phyloP scores from a whole-genome alignment of 1,140 invertebrate species.

The Caenorhabditis latens region DNA sequence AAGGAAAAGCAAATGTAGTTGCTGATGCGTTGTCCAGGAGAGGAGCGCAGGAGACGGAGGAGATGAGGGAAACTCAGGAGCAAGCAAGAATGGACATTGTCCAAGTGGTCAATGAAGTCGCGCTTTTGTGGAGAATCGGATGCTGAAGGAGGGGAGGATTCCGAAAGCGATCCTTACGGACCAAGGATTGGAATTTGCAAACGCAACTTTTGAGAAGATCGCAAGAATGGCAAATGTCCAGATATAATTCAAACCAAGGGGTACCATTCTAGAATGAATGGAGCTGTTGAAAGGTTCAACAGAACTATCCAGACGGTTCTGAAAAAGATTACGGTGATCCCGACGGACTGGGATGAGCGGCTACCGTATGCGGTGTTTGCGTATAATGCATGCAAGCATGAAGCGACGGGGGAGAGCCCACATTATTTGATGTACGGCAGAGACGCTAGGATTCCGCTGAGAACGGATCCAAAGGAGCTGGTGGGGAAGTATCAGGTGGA shows the following conservation, averaged over 20 bases:
- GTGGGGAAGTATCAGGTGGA: no score
- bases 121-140: conserved; percentile 1
- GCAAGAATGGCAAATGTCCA: not conserved
- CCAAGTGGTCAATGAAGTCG: not conserved
- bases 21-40: conserved; percentile 1
- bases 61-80: not conserved
- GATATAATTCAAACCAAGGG: not conserved
- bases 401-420: not conserved
- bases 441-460: not conserved
- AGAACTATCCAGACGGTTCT: not conserved
- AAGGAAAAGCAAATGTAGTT: not conserved
- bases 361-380: not conserved
- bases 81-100: no score
- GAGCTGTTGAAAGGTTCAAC: conserved; percentile 25
- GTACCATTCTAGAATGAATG: conserved; percentile 41
- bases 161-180: no score
- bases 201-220: no score
- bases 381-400: not conserved
- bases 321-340: not conserved
- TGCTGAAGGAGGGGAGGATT: not conserved
- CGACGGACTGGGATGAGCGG: conserved; percentile 12
- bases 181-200: no score
- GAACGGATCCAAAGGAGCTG: no score
- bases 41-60: conserved; percentile 1
- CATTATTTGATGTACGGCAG: not conserved